phyloP scores from a whole-genome alignment of 2,797 vertebrate genomes.

The Lepus townsendii region DNA sequence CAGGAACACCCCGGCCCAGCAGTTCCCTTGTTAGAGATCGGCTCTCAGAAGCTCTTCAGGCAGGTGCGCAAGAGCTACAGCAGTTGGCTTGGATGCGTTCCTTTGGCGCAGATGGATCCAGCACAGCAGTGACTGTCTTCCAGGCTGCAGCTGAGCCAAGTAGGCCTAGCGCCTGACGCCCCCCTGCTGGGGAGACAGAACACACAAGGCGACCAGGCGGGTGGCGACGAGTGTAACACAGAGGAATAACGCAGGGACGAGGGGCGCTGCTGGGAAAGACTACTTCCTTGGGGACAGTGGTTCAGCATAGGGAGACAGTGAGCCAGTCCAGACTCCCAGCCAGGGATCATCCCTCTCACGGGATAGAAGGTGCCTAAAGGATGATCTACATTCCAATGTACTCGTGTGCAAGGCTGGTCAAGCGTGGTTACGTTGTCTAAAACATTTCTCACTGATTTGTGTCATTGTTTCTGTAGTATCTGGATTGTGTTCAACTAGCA shows the following conservation, averaged over 20 bases:
- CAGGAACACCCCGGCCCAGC: background rate
- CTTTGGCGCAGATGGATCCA: background rate
- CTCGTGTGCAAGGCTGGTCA: too few relatives aligned
- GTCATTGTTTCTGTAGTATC: background rate
- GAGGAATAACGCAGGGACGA: background rate
- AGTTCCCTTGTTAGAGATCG: background rate
- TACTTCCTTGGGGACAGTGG: too few relatives aligned
- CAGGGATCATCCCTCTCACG: too few relatives aligned
- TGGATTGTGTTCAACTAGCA: background rate
- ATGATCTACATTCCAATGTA: too few relatives aligned
- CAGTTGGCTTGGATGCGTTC: background rate
- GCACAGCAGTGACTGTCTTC: background rate
- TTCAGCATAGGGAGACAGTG: too few relatives aligned
- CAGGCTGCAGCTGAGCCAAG: background rate
- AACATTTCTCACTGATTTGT: background rate
- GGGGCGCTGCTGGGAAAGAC: background rate
- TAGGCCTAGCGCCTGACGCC: too few relatives aligned
- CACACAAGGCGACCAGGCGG: too few relatives aligned
- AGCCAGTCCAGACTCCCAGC: too few relatives aligned
- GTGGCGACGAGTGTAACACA: background rate
- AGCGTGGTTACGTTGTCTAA: background rate
- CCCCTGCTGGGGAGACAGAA: background rate
- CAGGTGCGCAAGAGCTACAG: too few relatives aligned
- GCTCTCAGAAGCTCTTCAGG: background rate
- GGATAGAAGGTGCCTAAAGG: too few relatives aligned